Base-by-base conservation (phyloP, 2,797 vertebrate genomes). In the Linurgus olivaceus region DNA sequence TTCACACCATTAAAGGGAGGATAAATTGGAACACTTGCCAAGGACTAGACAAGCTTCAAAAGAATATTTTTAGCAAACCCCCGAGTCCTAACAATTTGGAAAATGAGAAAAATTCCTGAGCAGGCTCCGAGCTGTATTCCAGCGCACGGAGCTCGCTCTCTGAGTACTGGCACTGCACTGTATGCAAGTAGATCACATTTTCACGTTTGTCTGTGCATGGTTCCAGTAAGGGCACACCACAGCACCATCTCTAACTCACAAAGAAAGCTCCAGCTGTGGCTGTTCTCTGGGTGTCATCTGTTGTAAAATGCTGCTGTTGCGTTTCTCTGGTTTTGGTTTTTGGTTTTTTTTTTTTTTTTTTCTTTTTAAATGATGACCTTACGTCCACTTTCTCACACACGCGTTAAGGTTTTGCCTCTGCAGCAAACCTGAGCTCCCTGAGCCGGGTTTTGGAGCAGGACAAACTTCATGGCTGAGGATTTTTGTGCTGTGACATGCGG, bases 1-100 rank as follows among this genome's bases (percentile, higher is more conserved):
- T 92, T 82, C 71, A 38, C 75, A 58, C 90, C 62, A 55, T 73
- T 82, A 88, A 92, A 92, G 86, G 76, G 3, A 85, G 51, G 58
- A 75, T 81, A 91, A 96, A 94, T 55, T 77, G 73, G 51, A 95
- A 84, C 62, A 47, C 78, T 95, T 61, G 31, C 1, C 51, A 90
- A 96, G 44, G 78, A 88, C 79, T 54, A 91, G 71, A 80, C 6
- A 7, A 85, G 79, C 88, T 91, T 91, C 79, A 84, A 90, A 92
- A 88, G 83, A 81, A 44, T 86, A 81, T 90, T 93, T 95, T 94
- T 75, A 94, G 88, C 55, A 57, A 86, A 74, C 16, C 48, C 42
- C n/a, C 4, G 35, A 93, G 76, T 61, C 82, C 47, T 37, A 81
- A 67, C 44, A 38, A 83, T 88, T 84, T 90, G 57, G 52, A 54